Percentiles rank a stretch among this genome's conserved stretches.
Conservation (phyloP, 2,888 invertebrate genomes). For the Nemotelus pantherinus region DNA sequence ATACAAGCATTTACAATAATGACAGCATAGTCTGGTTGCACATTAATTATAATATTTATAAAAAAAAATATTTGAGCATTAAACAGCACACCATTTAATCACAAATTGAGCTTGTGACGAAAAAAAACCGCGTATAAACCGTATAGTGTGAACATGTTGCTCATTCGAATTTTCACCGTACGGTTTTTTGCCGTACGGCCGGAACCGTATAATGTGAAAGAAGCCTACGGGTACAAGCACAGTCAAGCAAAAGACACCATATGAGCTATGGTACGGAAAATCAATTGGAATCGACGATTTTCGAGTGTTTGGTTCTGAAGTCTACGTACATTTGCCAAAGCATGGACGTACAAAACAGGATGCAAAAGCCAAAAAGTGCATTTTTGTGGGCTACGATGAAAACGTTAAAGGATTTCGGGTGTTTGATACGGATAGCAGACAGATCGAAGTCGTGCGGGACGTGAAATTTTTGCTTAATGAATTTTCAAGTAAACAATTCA, state of each 20-base stretch:
- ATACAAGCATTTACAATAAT: too few species aligned
- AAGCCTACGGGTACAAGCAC: conserved; percentile 49
- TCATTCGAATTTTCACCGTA: too few species aligned
- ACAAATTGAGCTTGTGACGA: too few species aligned
- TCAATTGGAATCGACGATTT: conserved; percentile 44
- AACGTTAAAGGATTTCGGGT: conserved; percentile 46
- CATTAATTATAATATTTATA: too few species aligned
- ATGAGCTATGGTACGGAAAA: conserved; percentile 54
- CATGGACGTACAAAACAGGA: conserved; percentile 24
- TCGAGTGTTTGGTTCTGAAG: conserved; percentile 36
- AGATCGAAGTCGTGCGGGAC: conserved; percentile 46
- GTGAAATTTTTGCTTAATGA: conserved; percentile 38
- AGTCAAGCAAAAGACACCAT: conserved; percentile 53
- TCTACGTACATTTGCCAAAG: conserved; percentile 30
- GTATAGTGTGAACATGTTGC: too few species aligned
- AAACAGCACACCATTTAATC: too few species aligned
- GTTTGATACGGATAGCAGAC: conserved; percentile 44
- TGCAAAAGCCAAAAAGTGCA: conserved; percentile 14
- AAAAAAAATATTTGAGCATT: too few species aligned
- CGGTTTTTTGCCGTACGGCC: too few species aligned
- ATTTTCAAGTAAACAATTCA: conserved; percentile 7
- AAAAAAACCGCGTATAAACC: too few species aligned
- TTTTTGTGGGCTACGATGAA: conserved; percentile 41
- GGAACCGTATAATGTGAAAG: too few species aligned
- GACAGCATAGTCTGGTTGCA: too few species aligned